A percentile compares a stretch with the other conserved stretches of the same genome.
Conservation (phyloP, 2,888 invertebrate genomes). For the Lithophane leautieri region DNA sequence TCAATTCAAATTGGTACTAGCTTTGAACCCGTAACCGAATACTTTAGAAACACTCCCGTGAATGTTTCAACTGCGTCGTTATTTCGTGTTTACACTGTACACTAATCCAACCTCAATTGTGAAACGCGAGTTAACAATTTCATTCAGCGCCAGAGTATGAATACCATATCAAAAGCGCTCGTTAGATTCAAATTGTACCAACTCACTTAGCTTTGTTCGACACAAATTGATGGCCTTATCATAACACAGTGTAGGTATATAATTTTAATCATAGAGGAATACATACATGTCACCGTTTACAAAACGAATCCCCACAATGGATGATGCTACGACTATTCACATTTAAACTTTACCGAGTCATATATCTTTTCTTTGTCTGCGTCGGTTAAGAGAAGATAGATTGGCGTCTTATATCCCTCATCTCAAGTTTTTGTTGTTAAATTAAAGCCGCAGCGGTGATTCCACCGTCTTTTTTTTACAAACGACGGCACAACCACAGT, state of each 20-base stretch:
- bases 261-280: conserved; percentile 47
- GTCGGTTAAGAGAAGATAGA: conserved; percentile 62
- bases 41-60: neutral
- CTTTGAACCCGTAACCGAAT: neutral
- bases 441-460: conserved; percentile 51
- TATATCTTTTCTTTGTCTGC: conserved; percentile 59
- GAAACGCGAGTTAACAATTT: conserved; percentile 54
- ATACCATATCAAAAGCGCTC: conserved; percentile 62
- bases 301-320: conserved; percentile 36
- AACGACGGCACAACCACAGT: neutral
- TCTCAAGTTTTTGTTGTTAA: conserved; percentile 58
- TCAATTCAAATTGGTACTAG: conserved; percentile 12
- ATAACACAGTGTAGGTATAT: conserved; percentile 48
- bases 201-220: conserved; percentile 55
- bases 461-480: conserved; percentile 26
- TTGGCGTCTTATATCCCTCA: conserved; percentile 55
- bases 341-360: conserved; percentile 60
- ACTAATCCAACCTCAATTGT: conserved; percentile 55
- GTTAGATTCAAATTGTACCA: conserved; percentile 64
- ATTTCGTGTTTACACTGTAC: conserved; percentile 35
- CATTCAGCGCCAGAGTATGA: conserved; percentile 55
- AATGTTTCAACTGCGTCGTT: conserved; percentile 12
- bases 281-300: conserved; percentile 37
- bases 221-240: conserved; percentile 63
- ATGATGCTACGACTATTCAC: conserved; percentile 53